Base-by-base conservation (phyloP, 1,140 invertebrate species). In the Agrypnia vestita region DNA sequence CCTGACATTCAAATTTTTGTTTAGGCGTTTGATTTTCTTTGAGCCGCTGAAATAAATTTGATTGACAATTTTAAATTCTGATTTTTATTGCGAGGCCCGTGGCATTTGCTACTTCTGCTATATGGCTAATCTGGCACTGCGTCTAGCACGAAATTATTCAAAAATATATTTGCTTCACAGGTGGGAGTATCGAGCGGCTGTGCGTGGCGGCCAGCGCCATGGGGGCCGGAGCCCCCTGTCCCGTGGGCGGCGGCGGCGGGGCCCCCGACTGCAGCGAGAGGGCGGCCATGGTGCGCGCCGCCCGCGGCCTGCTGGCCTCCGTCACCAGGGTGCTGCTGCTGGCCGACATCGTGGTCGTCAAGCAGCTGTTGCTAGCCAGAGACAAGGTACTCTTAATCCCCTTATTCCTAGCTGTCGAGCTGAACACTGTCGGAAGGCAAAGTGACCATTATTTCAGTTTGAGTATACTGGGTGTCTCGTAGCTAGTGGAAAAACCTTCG, bases 331-430 rank as follows among this genome's bases (percentile, higher is more conserved):
- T 99, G 56, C 91, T 99, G n/a, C 91, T 99, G 17, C 90, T 99
- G 76, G 98, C 98, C n/a, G 98, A 99, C 89, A 97, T 97, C 85
- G 97, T 99, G 55, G 96, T 99, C 9, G 97, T 99, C 19, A 99
- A 99, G 86, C 97, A 99, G 89, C 91, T 99, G 55, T 91, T 99
- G 55, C 91, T 96, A 62, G 96, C 97, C 69, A 99, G 99, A 90
- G 97, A 99, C 88, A 99, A 98, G 93, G 97, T 97, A 88, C 55
- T 4, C 1, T 19, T 21, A 85, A 84, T 3, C 49, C 6, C 25
- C 6, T 35, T n/a, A n/a, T n/a, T n/a, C n/a, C n/a, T n/a, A n/a
- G n/a, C n/a, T n/a, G n/a, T n/a, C n/a, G n/a, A n/a, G n/a, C n/a
- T n/a, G n/a, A n/a, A n/a, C n/a, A n/a, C n/a, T n/a, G n/a, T n/a